phyloP scores from a whole-genome alignment of 2,113 vertebrate species.

The Spea bombifrons region DNA sequence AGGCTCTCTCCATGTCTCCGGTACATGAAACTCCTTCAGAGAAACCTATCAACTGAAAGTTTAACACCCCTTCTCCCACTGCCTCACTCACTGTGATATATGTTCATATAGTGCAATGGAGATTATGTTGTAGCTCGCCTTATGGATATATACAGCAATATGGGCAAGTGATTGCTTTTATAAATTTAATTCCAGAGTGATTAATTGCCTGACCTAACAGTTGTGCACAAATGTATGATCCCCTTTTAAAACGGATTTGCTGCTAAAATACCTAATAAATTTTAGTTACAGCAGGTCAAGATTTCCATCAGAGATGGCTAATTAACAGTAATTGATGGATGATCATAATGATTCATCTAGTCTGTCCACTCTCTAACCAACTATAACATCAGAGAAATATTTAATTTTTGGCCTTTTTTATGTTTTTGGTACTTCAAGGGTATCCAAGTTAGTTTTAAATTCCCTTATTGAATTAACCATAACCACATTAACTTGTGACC shows the following conservation, averaged over 20 bases:
- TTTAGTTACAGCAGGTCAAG: constrained; percentile 9
- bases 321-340: constrained; percentile 19
- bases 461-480: neutral
- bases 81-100: neutral
- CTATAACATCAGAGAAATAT: neutral
- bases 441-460: neutral
- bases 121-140: neutral
- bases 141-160: neutral
- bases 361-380: neutral
- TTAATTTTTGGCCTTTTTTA: neutral
- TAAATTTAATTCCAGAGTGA: constrained; percentile 3
- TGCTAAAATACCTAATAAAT: constrained; percentile 5
- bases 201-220: constrained; percentile 10
- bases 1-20: no score
- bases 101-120: neutral
- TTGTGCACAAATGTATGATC: neutral
- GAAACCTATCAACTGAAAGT: no score
- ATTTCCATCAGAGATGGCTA: neutral
- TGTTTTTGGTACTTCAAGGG: neutral
- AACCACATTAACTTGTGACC: neutral
- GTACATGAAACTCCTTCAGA: no score
- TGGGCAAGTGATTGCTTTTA: neutral
- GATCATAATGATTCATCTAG: neutral
- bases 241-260: neutral
- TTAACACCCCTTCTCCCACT: no score